These are phyloP conservation scores for Zaprionus camerounensis DNA, from an alignment of 1,140 invertebrate genomes.

Conservation along the genomic window DNA sequence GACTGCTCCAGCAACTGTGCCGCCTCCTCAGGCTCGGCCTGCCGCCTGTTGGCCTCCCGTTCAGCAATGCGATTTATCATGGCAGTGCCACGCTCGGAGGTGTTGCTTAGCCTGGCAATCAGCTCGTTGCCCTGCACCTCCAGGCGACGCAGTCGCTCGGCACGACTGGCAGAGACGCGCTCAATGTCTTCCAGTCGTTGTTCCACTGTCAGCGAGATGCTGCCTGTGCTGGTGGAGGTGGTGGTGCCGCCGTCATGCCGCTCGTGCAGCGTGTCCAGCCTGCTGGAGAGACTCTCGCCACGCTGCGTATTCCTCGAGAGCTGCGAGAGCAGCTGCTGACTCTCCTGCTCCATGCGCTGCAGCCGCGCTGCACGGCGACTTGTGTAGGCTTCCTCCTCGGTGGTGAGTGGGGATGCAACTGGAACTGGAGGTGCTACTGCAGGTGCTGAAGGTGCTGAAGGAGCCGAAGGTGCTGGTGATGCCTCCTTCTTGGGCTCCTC, in stretches of 20 bases:
- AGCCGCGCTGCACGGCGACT: constrained; percentile 85
- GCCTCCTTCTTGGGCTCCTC: constrained; percentile 65
- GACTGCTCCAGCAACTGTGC: constrained; percentile 59
- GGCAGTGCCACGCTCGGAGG: constrained; percentile 83
- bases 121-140: constrained; percentile 89
- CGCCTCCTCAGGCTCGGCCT: constrained; percentile 45
- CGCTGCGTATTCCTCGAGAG: constrained; percentile 76
- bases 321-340: constrained; percentile 57
- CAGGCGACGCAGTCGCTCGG: constrained; percentile 87
- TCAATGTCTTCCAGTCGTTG: constrained; percentile 80
- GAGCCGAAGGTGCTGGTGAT: not conserved
- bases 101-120: constrained; percentile 86
- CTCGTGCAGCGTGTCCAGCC: constrained; percentile 59
- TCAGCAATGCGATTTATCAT: constrained; percentile 83
- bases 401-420: constrained; percentile 49
- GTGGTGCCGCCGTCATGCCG: constrained; percentile 6
- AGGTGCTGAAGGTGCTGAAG: not conserved
- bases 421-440: not conserved
- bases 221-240: constrained; percentile 20
- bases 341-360: constrained; percentile 72
- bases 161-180: constrained; percentile 86
- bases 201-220: constrained; percentile 70
- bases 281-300: constrained; percentile 64
- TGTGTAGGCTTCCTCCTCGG: constrained; percentile 85
- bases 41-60: constrained; percentile 65